phyloP scores from a whole-genome alignment of 2,113 vertebrate genomes.

The Pardalotus punctatus region DNA sequence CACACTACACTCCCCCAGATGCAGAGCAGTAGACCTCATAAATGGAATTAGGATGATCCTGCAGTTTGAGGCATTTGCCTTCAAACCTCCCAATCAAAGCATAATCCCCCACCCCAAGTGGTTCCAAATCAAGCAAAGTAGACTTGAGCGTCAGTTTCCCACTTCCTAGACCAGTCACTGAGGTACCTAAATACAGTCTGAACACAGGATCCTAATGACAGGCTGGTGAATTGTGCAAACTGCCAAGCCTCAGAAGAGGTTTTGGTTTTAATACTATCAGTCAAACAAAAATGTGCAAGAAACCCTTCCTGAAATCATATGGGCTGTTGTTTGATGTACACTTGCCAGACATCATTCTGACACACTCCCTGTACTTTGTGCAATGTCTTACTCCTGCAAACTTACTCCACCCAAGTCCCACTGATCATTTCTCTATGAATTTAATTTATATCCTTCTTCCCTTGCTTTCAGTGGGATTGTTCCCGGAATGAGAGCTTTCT shows the following conservation, averaged over 20 bases:
- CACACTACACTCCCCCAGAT: rapidly evolving
- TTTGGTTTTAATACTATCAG: background rate
- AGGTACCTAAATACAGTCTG: background rate
- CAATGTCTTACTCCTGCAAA: background rate
- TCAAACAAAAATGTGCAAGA: background rate
- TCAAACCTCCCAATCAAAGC: background rate
- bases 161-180: background rate
- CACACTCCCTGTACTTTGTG: background rate
- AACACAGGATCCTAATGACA: background rate
- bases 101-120: background rate
- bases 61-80: background rate
- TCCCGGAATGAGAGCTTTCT: background rate
- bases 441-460: background rate
- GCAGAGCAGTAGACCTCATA: rapidly evolving
- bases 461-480: background rate
- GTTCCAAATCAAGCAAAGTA: background rate
- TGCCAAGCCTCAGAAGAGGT: background rate
- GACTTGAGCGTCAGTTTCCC: background rate
- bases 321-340: background rate
- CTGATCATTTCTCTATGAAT: background rate
- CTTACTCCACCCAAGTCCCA: background rate
- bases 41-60: background rate
- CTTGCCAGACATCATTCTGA: background rate
- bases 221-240: background rate
- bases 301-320: background rate